These are phyloP conservation scores for Xylota sylvarum DNA, from an alignment of 2,888 invertebrate genomes.

Conservation along the genomic window DNA sequence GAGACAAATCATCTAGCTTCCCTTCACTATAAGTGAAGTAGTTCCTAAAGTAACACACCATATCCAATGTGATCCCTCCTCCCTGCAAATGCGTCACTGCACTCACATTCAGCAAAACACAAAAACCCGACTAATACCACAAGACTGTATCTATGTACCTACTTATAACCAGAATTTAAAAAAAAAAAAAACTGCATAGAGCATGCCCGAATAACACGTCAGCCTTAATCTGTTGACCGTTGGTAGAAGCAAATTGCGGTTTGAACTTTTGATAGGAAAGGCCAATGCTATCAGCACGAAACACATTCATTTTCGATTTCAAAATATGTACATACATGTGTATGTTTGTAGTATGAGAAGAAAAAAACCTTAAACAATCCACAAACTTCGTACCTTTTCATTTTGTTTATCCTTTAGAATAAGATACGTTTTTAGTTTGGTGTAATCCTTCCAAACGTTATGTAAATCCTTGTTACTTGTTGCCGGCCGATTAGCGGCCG, in stretches of 20 bases:
- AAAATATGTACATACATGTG: too few species aligned
- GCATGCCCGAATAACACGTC: not conserved
- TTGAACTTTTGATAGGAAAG: slow-evolving; percentile 34
- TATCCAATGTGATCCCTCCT: too few species aligned
- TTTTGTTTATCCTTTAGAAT: slow-evolving; percentile 83
- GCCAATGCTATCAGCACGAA: slow-evolving; percentile 20
- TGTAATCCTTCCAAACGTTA: slow-evolving; percentile 83
- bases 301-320: not conserved
- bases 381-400: slow-evolving; percentile 80
- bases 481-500: slow-evolving; percentile 52
- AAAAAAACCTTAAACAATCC: not conserved
- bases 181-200: too few species aligned
- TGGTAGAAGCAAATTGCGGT: slow-evolving; percentile 1
- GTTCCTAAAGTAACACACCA: too few species aligned
- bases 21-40: too few species aligned
- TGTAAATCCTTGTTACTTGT: slow-evolving; percentile 76
- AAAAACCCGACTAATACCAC: too few species aligned
- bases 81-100: too few species aligned
- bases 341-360: too few species aligned
- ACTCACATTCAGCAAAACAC: too few species aligned
- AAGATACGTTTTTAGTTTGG: slow-evolving; percentile 83
- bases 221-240: slow-evolving; percentile 6
- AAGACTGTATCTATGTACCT: too few species aligned
- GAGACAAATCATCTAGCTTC: too few species aligned
- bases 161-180: too few species aligned